Base-by-base conservation (phyloP, 1,140 invertebrate species). In the Caenorhabditis remanei region DNA sequence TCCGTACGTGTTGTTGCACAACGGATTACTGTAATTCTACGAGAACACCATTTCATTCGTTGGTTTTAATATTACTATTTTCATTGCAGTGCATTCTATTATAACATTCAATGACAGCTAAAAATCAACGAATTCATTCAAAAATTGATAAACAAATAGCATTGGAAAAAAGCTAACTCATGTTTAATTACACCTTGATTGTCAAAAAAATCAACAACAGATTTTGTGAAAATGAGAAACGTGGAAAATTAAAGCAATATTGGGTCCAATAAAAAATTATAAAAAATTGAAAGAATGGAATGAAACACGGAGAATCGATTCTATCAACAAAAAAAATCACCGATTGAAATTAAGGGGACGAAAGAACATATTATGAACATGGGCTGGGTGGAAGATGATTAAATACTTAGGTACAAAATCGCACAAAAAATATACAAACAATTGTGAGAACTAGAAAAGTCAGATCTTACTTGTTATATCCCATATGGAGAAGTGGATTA, bases 401-500 rank as follows among this genome's bases (percentile, higher is more conserved):
- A 32, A 53, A 32, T 50, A 9, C 21, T 9, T 79, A 79, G n/a
- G n/a, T 13, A 79, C 71, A 79, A 50, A 32, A 71, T 32, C 41
- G 16, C 40, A 50, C 41, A 46, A 14, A 53, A 50, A 79, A 79
- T 79, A 50, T 79, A 79, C 71, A 79, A 79, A 79, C 71, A 79
- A 71, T 40, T 71, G 7, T 8, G 32, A 24, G 40, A 24, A 65
- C 24, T 24, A 65, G 16, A 8, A 46, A 7, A 46, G 4, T 32
- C 14, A 9, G 11, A 43, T 46, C 19, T 43, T 84, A 90, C 55
- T 87, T 89, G 53, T 90, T 90, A 84, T 90, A 88, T 11, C 86
- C 90, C 24, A 79, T 65, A 19, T 90, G 85, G 16, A 91, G 86
- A 32, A 91, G 84, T 14, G 71, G 83, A 79, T 91, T 91, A 9